Percentiles rank a stretch among this genome's conserved stretches.
These are phyloP conservation scores for Ichneumoninae sp. DNA, from an alignment of 2,888 invertebrate genomes.

Conservation along the genomic window DNA sequence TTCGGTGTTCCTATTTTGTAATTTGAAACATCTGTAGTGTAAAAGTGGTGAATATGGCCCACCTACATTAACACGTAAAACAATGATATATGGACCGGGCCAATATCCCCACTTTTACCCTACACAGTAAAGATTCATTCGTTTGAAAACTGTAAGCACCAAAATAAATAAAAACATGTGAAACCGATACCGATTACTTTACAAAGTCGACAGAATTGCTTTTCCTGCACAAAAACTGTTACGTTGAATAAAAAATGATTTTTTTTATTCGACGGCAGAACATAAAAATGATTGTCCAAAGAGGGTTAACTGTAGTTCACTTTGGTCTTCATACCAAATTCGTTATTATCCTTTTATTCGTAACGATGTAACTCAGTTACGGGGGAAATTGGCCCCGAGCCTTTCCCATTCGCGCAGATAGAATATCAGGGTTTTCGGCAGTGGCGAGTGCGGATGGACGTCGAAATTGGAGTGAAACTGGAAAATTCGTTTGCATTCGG, in stretches of 20 bases:
- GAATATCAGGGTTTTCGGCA: background rate
- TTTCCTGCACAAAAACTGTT: too few species aligned
- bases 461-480: slow-evolving; percentile 3
- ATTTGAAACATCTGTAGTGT: background rate
- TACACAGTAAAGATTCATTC: background rate
- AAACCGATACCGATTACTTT: too few species aligned
- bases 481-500: slow-evolving; percentile 2
- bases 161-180: too few species aligned
- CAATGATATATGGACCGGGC: too few species aligned
- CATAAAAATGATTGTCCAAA: background rate
- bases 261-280: background rate
- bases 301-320: background rate
- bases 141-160: background rate
- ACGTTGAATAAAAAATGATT: too few species aligned
- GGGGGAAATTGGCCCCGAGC: background rate
- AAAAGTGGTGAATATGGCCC: too few species aligned
- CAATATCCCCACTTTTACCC: too few species aligned
- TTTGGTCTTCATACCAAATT: background rate
- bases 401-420: background rate
- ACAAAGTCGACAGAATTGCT: too few species aligned
- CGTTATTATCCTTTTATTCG: background rate
- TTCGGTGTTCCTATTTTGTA: background rate
- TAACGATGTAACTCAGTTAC: background rate
- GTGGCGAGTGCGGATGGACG: background rate
- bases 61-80: too few species aligned